Evolutionary conservation across 2,113 vertebrate species (phyloP).

Genomic region (Pluvialis apricaria): DNA sequence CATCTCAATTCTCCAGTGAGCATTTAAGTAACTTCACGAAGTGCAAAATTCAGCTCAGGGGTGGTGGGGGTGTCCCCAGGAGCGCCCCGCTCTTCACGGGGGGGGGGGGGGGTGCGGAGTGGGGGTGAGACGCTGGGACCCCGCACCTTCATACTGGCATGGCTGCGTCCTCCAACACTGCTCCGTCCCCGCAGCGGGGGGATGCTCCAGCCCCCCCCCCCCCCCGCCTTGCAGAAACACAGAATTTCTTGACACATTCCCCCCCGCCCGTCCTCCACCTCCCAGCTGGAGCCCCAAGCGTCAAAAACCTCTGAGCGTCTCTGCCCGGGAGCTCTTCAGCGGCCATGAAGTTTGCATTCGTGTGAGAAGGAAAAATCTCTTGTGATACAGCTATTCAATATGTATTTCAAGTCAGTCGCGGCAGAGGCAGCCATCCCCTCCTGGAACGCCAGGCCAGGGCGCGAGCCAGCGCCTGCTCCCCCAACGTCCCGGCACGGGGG

Average conservation of each 20-base stretch:
- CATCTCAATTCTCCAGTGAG: slow-evolving; percentile 10
- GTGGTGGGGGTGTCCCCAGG: neutral
- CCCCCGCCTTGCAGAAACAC: neutral
- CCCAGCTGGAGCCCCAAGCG: neutral
- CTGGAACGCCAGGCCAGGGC: neutral
- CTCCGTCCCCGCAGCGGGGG: neutral
- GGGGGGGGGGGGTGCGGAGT: too few relatives aligned
- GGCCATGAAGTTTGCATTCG: slow-evolving; percentile 5
- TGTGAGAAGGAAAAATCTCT: slow-evolving; percentile 48
- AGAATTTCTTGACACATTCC: neutral
- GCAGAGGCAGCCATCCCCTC: slow-evolving; percentile 28
- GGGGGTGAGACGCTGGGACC: neutral
- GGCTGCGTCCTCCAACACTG: neutral
- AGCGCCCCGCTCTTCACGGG: neutral
- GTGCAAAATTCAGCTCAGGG: slow-evolving; percentile 25
- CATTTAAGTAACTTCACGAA: slow-evolving; percentile 9
- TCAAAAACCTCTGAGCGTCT: neutral
- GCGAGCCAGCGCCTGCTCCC: neutral
- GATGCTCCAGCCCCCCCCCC: neutral
- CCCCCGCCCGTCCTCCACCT: neutral
- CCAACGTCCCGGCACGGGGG: neutral
- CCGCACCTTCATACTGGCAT: neutral
- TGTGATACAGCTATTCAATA: slow-evolving; percentile 64
- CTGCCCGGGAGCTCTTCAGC: neutral
- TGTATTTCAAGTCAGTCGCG: slow-evolving; percentile 69